Conservation (phyloP, 1,140 invertebrate genomes). For the Neodiprion fabricii region DNA sequence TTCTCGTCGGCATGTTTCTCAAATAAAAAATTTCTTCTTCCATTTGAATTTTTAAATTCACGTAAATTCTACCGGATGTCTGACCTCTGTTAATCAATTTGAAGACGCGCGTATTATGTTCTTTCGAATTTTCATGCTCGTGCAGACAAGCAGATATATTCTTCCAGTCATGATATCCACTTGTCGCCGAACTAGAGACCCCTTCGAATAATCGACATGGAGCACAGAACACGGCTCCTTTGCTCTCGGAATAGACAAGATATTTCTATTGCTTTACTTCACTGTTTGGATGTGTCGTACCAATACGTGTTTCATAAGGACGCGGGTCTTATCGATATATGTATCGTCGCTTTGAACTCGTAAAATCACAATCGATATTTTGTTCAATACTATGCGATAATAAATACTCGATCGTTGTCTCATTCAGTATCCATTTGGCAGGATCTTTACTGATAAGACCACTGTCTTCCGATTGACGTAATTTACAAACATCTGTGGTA, state of each 20-base stretch:
- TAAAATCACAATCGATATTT: not conserved
- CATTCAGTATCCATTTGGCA: not conserved
- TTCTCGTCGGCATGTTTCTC: not conserved
- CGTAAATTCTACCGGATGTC: not conserved
- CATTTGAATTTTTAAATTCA: not conserved
- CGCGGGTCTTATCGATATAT: not conserved
- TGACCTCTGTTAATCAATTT: not conserved
- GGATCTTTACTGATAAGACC: not conserved
- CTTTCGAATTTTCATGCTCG: not conserved
- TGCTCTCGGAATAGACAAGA: not conserved
- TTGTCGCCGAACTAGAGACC: not conserved
- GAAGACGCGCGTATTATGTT: not conserved
- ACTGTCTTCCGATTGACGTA: not conserved
- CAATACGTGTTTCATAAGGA: not conserved
- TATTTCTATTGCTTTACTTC: not conserved
- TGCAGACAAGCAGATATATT: not conserved
- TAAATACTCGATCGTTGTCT: not conserved
- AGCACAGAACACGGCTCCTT: not conserved
- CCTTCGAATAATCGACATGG: not conserved
- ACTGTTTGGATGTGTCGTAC: not conserved
- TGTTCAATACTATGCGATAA: not conserved
- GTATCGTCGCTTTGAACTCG: not conserved
- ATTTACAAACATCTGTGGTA: not conserved
- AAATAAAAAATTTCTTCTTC: not conserved
- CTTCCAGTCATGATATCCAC: conserved; percentile 3